Evolutionary conservation across 2,113 vertebrate genomes (phyloP).

Genomic region (Phocoena phocoena): DNA sequence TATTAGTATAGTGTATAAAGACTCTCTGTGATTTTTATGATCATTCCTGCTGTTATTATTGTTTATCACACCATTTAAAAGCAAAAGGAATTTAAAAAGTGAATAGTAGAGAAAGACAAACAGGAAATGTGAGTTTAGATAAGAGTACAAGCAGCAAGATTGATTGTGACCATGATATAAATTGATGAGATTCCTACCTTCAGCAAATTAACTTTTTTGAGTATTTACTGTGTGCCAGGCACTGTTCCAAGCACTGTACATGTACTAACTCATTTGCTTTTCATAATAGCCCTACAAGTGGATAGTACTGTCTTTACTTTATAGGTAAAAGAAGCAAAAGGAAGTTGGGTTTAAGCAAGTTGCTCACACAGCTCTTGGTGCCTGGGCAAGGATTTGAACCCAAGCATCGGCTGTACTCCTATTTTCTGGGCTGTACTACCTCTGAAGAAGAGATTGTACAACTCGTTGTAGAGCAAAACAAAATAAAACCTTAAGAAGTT

Average conservation of each 20-base stretch:
- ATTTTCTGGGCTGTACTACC: background rate
- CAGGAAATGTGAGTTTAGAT: background rate
- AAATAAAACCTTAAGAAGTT: conserved; percentile 1
- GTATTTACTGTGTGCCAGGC: background rate
- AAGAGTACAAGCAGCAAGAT: background rate
- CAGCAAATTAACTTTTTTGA: background rate
- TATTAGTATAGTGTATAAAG: background rate
- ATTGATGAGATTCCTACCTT: background rate
- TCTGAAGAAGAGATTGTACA: background rate
- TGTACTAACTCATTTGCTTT: background rate
- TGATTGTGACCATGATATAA: background rate
- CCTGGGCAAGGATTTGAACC: background rate
- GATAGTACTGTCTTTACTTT: background rate
- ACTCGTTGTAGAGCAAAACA: background rate
- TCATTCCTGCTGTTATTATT: background rate
- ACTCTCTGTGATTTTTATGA: background rate
- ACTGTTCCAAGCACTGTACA: background rate
- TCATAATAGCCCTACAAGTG: background rate
- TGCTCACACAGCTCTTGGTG: background rate
- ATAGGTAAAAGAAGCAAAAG: background rate
- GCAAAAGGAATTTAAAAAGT: background rate
- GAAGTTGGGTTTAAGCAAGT: background rate
- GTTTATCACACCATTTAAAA: conserved; percentile 4
- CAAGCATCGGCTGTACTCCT: background rate
- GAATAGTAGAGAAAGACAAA: background rate